Evolutionary conservation across 2,797 vertebrate genomes (phyloP), one percentile per base, ranked within the genome.

Genomic region (Paguma larvata): DNA sequence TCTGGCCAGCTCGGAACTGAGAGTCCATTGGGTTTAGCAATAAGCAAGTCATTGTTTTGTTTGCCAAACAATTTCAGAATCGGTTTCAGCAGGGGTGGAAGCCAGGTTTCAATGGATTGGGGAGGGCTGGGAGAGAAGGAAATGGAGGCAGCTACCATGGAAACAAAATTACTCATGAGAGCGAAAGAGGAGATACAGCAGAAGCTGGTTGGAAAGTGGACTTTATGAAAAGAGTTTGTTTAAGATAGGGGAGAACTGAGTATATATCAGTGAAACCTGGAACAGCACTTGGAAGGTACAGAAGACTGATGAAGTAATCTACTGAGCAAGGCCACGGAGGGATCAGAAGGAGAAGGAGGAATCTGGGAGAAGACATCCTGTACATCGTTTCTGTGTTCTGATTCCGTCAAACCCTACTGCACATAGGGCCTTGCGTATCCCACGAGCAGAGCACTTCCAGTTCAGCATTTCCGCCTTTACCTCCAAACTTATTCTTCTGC

Each of bases 31-130:
- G 1, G 53, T 88, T 89, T 41, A 78, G 51, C 30, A 67, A 44
- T 53, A 80, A 85, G 44, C n/a, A 72, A 68, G 38, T 90, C 78
- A 73, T 25, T 51, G 11, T 51, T 82, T 38, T 75, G n/a, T 87
- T 93, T 91, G 44, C 79, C 83, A 86, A 75, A 38, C 85, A 53
- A 25, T 73, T 92, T 87, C 84, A 78, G 41, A 86, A 70, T 14
- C 56, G 19, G 14, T 34, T 77, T 46, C 72, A 59, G 11, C 23
- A 11, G 1, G 6, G 2, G 11, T 41, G 32, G 41, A 94, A 94
- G 44, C 12, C 30, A 83, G 70, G 11, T 72, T 92, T 92, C 85
- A 80, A 21, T 27, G 79, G 12, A 51, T 21, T 87, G 3, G 87
- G 25, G 18, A 94, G 18, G 23, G 87, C 21, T 44, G 9, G 8